These are phyloP conservation scores for Cyanoliseus patagonus DNA, from an alignment of 2,113 vertebrate species.

Conservation along the genomic window DNA sequence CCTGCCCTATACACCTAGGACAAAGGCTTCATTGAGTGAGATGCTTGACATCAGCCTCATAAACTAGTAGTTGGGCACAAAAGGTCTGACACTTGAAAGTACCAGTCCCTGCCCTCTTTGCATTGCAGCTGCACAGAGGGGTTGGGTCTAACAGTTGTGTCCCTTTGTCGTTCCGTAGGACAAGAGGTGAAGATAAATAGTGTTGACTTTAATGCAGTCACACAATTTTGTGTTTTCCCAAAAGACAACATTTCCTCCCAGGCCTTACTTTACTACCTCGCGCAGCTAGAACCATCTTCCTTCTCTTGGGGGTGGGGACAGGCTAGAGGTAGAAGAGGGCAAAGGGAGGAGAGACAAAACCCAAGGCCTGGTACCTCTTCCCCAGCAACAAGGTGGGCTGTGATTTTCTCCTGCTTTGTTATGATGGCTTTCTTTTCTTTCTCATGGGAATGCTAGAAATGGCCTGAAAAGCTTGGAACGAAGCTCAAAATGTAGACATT, in stretches of 20 bases:
- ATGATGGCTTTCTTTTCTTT: conserved; percentile 57
- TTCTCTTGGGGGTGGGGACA: neutral
- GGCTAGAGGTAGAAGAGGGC: neutral
- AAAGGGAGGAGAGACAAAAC: conserved; percentile 4
- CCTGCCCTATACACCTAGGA: conserved; percentile 90
- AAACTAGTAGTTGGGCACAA: conserved; percentile 97
- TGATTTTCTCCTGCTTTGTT: conserved; percentile 50
- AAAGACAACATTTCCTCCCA: conserved; percentile 81
- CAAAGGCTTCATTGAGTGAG: conserved; percentile 98
- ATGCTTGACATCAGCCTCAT: conserved; percentile 99
- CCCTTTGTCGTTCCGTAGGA: conserved; percentile 73
- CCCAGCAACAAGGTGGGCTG: neutral
- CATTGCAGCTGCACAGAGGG: conserved; percentile 82
- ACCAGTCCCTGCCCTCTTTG: conserved; percentile 86
- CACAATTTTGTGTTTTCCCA: conserved; percentile 75
- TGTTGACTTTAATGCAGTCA: conserved; percentile 80
- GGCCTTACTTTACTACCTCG: conserved; percentile 38
- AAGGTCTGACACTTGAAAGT: conserved; percentile 97
- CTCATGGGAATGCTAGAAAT: conserved; percentile 57
- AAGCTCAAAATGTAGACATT: neutral
- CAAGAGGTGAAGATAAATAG: conserved; percentile 87
- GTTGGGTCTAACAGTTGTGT: conserved; percentile 81
- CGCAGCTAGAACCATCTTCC: conserved; percentile 42
- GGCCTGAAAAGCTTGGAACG: neutral
- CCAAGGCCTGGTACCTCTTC: neutral